These are phyloP conservation scores for Drosophila meridionalis DNA, from an alignment of 2,888 invertebrate species.

Conservation along the genomic window DNA sequence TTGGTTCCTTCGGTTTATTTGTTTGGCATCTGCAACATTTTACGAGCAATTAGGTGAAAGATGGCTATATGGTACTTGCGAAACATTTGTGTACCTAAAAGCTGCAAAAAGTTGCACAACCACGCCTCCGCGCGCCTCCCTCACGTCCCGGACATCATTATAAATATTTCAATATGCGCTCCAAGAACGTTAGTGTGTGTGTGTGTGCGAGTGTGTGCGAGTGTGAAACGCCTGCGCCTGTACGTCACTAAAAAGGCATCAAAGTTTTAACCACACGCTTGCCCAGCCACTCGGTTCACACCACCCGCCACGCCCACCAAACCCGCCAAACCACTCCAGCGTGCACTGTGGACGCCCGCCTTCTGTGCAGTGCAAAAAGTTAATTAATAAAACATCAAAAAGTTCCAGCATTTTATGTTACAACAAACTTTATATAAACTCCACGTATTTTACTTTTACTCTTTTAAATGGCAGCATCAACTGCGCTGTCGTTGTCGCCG, in stretches of 20 bases:
- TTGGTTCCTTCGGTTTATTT: constrained; percentile 36
- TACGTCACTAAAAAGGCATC: constrained; percentile 79
- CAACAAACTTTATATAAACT: constrained; percentile 79
- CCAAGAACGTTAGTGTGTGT: constrained; percentile 47
- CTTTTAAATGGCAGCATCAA: constrained; percentile 53
- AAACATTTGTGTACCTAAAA: constrained; percentile 55
- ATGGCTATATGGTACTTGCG: constrained; percentile 66
- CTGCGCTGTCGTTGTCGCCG: constrained; percentile 16
- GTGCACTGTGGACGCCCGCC: not conserved
- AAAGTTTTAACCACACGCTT: constrained; percentile 76
- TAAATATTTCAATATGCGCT: constrained; percentile 76
- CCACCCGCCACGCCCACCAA: not conserved
- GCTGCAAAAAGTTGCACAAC: constrained; percentile 44
- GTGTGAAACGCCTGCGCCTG: constrained; percentile 44
- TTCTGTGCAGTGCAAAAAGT: constrained; percentile 71
- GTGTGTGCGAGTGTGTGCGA: constrained; percentile 35
- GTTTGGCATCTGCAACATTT: constrained; percentile 60
- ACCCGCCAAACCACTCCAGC: not conserved
- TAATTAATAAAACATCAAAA: constrained; percentile 81
- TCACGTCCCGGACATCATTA: constrained; percentile 41
- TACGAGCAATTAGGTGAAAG: constrained; percentile 77
- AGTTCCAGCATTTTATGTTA: constrained; percentile 77
- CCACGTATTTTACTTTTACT: constrained; percentile 76
- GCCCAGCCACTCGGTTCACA: constrained; percentile 30
- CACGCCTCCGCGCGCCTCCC: not conserved